A percentile compares a stretch with the other conserved stretches of the same genome.
phyloP scores from a whole-genome alignment of 2,888 invertebrate genomes.

The Acheta domesticus region DNA sequence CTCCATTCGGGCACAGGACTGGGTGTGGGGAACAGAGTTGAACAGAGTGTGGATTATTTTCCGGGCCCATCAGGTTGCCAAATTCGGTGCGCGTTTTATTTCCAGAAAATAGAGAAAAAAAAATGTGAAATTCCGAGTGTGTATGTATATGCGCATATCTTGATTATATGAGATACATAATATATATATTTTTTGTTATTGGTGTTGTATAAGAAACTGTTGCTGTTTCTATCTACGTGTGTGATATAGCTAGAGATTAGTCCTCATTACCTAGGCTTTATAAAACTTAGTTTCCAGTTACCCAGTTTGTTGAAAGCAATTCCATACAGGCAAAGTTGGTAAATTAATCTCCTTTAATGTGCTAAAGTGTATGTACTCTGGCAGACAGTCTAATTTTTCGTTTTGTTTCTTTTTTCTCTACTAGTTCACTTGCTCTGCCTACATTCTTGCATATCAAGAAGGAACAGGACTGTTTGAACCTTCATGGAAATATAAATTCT shows the following conservation, averaged over 20 bases:
- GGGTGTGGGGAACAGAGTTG: slow-evolving; percentile 3
- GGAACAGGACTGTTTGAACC: slow-evolving; percentile 4
- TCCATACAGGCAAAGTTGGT: neutral
- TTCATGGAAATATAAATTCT: neutral
- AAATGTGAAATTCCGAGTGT: slow-evolving; percentile 28
- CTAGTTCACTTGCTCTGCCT: slow-evolving; percentile 29
- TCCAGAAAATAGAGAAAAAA: neutral
- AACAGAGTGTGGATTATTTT: slow-evolving; percentile 37
- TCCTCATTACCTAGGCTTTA: neutral
- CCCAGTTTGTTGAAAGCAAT: neutral
- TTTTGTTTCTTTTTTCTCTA: slow-evolving; percentile 29
- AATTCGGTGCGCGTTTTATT: slow-evolving; percentile 33
- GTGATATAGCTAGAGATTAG: neutral
- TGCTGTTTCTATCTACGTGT: slow-evolving; percentile 24
- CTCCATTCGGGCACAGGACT: slow-evolving; percentile 11
- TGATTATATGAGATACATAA: slow-evolving; percentile 21
- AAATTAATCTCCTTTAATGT: slow-evolving; percentile 19
- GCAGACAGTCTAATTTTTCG: slow-evolving; percentile 27
- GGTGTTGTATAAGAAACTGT: slow-evolving; percentile 31
- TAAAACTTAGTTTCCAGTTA: slow-evolving; percentile 2
- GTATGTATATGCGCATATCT: slow-evolving; percentile 25
- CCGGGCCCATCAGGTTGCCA: slow-evolving; percentile 37
- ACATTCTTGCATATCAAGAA: slow-evolving; percentile 34
- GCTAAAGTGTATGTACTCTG: slow-evolving; percentile 27
- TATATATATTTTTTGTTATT: slow-evolving; percentile 28